phyloP scores from a whole-genome alignment of 2,797 vertebrate genomes.

The Rousettus madagascariensis region DNA sequence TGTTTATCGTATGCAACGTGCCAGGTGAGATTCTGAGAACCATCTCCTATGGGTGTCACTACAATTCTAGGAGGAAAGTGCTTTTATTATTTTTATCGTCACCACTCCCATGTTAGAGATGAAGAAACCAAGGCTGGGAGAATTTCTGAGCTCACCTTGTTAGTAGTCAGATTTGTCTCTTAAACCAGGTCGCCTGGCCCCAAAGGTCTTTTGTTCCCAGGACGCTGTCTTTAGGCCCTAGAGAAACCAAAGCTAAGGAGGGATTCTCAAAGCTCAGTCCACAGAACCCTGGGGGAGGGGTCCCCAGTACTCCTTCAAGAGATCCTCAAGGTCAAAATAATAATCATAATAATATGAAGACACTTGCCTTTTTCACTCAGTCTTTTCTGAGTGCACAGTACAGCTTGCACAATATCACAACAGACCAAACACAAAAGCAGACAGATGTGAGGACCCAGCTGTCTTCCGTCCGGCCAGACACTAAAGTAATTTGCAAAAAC shows the following conservation, averaged over 20 bases:
- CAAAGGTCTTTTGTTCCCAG: neutral
- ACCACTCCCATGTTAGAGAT: neutral
- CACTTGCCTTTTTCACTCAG: neutral
- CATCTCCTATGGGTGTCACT: neutral
- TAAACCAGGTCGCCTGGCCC: neutral
- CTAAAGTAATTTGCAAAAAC: neutral
- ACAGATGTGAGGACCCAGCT: neutral
- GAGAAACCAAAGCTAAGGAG: neutral
- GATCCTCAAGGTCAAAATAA: neutral
- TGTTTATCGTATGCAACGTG: neutral
- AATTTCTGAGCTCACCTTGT: neutral
- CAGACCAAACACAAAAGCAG: neutral
- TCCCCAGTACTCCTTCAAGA: neutral
- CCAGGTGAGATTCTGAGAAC: neutral
- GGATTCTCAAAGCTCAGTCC: neutral
- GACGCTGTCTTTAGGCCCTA: neutral
- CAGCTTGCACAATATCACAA: neutral
- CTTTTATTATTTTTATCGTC: neutral
- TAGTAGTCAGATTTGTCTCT: neutral
- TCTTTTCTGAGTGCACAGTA: neutral
- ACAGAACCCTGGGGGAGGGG: neutral
- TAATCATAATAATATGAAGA: neutral
- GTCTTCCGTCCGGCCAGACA: neutral
- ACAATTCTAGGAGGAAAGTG: neutral
- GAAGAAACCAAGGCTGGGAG: neutral